A percentile compares a stretch with the other conserved stretches of the same genome.
These are phyloP conservation scores for Drosophila pseudoananassae DNA, from an alignment of 1,140 invertebrate genomes.

Conservation along the genomic window DNA sequence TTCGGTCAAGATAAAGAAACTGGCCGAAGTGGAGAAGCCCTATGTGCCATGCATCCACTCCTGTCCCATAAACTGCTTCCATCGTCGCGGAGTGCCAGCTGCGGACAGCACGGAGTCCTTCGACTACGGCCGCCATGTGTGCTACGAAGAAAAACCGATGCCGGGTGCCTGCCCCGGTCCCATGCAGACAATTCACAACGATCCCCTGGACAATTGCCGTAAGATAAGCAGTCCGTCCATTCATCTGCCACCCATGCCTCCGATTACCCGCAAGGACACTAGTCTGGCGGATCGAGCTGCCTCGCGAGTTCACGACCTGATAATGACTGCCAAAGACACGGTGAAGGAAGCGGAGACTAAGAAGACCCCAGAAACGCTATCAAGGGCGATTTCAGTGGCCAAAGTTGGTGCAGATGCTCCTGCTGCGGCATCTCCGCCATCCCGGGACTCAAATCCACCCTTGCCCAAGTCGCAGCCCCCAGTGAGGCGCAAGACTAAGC, in stretches of 20 bases:
- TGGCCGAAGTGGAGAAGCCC: constrained; percentile 51
- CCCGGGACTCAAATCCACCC: not conserved
- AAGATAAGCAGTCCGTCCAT: constrained; percentile 11
- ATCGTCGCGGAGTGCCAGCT: constrained; percentile 25
- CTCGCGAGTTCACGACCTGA: not conserved
- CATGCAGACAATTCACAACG: constrained; percentile 39
- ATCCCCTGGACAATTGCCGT: constrained; percentile 13
- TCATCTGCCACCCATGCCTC: constrained; percentile 24
- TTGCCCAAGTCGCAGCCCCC: constrained; percentile 29
- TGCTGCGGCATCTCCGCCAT: not conserved
- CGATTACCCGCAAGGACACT: not conserved
- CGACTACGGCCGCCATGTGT: constrained; percentile 16
- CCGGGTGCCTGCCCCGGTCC: constrained; percentile 26
- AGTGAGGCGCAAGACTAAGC: not conserved
- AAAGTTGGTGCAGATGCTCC: not conserved
- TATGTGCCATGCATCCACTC: constrained; percentile 18
- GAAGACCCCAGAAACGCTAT: not conserved
- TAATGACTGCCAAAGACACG: not conserved
- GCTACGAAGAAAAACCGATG: constrained; percentile 28
- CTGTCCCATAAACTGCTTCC: constrained; percentile 50
- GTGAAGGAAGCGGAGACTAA: not conserved
- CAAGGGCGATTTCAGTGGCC: not conserved
- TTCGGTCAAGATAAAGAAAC: constrained; percentile 56
- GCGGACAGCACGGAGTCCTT: constrained; percentile 19
- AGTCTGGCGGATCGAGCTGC: not conserved